phyloP scores from a whole-genome alignment of 2,888 invertebrate genomes.

The Andrena marginata region DNA sequence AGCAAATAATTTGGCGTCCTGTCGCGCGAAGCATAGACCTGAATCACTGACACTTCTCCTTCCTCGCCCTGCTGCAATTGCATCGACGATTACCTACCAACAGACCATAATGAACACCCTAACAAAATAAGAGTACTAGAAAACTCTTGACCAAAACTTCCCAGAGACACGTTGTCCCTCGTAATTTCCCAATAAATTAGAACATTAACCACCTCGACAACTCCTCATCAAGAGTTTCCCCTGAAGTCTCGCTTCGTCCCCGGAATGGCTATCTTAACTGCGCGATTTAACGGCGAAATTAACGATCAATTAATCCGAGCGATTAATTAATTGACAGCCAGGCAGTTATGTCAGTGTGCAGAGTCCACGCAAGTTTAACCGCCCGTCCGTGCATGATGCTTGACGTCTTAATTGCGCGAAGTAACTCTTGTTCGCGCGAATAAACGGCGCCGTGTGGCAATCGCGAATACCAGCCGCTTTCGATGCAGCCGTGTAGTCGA shows the following conservation, averaged over 20 bases:
- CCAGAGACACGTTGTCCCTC: too few relatives aligned
- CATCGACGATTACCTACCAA: neutral
- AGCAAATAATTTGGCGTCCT: neutral
- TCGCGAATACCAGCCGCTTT: too few relatives aligned
- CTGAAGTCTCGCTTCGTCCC: neutral
- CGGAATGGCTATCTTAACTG: neutral
- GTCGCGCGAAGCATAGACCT: constrained; percentile 15
- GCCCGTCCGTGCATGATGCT: constrained; percentile 28
- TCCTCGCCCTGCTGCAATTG: neutral
- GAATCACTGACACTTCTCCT: constrained; percentile 19
- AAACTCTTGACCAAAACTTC: neutral
- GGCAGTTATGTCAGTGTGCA: constrained; percentile 26
- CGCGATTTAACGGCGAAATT: constrained; percentile 40
- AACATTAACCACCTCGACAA: too few relatives aligned
- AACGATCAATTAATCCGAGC: constrained; percentile 54
- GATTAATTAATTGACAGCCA: constrained; percentile 63
- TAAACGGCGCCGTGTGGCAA: constrained; percentile 16
- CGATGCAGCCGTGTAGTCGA: too few relatives aligned
- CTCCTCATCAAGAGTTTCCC: neutral
- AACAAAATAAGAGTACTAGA: neutral
- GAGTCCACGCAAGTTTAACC: constrained; percentile 18
- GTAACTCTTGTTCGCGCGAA: constrained; percentile 26
- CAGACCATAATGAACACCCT: neutral
- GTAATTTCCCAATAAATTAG: too few relatives aligned
- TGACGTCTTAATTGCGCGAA: constrained; percentile 58